Evolutionary conservation across 2,113 vertebrate species (phyloP).

Genomic region (Leptosomus discolor): DNA sequence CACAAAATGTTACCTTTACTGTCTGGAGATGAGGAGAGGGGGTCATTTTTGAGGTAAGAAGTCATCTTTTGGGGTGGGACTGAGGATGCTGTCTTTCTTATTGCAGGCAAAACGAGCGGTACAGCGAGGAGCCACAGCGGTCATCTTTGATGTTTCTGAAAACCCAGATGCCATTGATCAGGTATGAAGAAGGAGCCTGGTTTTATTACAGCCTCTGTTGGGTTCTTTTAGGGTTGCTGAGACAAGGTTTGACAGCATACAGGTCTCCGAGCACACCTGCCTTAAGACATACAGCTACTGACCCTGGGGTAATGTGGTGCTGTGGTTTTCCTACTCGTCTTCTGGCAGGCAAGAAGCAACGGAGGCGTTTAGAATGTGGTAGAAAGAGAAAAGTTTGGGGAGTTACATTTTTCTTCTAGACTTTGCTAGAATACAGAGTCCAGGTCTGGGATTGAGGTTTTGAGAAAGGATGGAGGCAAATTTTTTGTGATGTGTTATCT

Average conservation of each 20-base stretch:
- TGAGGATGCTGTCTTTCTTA: conserved; percentile 56
- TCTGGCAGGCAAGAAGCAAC: neutral
- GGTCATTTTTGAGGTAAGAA: neutral
- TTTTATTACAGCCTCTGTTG: neutral
- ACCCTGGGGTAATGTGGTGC: neutral
- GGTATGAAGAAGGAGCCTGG: conserved; percentile 71
- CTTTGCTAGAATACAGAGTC: neutral
- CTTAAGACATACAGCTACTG: neutral
- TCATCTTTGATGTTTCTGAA: conserved; percentile 99
- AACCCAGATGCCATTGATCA: conserved; percentile 98
- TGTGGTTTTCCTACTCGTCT: neutral
- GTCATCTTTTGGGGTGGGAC: neutral
- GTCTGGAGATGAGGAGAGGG: neutral
- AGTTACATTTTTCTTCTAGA: neutral
- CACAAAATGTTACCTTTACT: neutral
- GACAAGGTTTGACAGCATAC: neutral
- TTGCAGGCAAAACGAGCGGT: conserved; percentile 93
- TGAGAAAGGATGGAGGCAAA: neutral
- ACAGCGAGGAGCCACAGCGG: conserved; percentile 94
- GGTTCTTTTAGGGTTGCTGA: neutral
- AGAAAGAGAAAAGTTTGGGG: neutral
- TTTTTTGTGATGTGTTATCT: neutral
- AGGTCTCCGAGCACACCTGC: neutral
- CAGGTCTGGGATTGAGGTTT: neutral
- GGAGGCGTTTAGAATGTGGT: neutral